Evolutionary conservation across 2,888 invertebrate genomes (phyloP), one percentile per base, ranked within the genome.

Genomic region (Eurois occulta): DNA sequence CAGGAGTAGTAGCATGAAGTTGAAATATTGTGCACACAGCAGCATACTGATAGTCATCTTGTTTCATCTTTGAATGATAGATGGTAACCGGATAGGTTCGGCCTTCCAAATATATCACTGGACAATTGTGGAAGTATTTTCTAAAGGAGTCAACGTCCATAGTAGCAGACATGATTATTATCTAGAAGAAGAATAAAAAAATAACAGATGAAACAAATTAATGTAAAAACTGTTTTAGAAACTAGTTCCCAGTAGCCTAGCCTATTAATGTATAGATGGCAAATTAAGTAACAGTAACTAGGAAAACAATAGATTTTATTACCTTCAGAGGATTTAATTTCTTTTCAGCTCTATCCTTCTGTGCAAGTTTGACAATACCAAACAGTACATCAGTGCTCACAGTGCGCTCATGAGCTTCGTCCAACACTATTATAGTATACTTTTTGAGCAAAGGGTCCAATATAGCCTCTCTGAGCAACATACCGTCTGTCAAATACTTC

Each of bases 81-180:
- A 98, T 97, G 71, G 98, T 97, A 0, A 99, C 98, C 1, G 98
- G 98, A 94, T 97, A 98, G 55, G 99, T 98, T 84, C 99, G 97
- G 0, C 99, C 99, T 94, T 99, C 98, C 66, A 99, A 96, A 93
- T 99, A 99, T 88, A 99, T 97, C 0, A 98, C 99, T 68, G 98
- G 98, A 69, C 98, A 98, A 79, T 98, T 97, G 90, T 98, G 97
- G 93, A 99, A 99, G 94, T 99, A 99, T 83, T 97, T 97, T 55
- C 98, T 98, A 94, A 99, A 99, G 90, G 98, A 98, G 94, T 99
- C 99, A 16, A 99, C 99, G 95, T 99, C 99, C 99, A 99, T 99
- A 24, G 99, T 99, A 0, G 99, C 99, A 0, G 99, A 99, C 98
- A 99, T 99, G 69, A 99, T 97, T 55, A 99, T 97, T 38, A 99